Percentiles rank a stretch among this genome's conserved stretches.
phyloP scores from a whole-genome alignment of 2,888 invertebrate genomes.

The Trachelus stipa region DNA sequence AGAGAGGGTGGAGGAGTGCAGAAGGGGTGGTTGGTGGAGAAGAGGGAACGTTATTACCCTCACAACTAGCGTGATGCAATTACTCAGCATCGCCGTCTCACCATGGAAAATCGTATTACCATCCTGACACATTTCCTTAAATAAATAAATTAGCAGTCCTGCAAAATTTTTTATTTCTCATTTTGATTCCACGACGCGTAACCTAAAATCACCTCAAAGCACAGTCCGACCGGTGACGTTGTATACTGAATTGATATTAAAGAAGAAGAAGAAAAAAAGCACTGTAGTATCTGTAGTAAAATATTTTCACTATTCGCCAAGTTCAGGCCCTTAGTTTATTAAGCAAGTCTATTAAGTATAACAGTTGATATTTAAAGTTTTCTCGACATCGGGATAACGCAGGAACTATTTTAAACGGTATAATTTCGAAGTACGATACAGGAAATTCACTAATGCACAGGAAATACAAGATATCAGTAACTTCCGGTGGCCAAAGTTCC shows the following conservation, averaged over 20 bases:
- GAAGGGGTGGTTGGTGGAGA: background rate
- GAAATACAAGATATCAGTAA: background rate
- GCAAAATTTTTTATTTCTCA: background rate
- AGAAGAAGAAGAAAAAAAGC: background rate
- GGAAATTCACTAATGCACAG: background rate
- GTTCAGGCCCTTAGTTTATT: background rate
- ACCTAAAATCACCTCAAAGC: background rate
- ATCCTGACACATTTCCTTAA: background rate
- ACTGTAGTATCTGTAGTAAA: background rate
- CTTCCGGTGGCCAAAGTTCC: background rate
- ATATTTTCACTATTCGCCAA: background rate
- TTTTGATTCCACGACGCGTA: background rate
- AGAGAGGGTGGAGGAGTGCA: rapidly evolving
- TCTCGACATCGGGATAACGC: background rate
- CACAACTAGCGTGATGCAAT: background rate
- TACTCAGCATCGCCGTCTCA: background rate
- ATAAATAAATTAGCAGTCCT: background rate
- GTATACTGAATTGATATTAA: too few species aligned
- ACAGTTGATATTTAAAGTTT: background rate
- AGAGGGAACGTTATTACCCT: background rate
- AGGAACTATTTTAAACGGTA: background rate
- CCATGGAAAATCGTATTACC: background rate
- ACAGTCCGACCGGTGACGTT: background rate
- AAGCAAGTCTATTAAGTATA: background rate
- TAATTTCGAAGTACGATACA: background rate